Base-by-base conservation (phyloP, 1,140 invertebrate genomes). In the Lanistes nyassanus region DNA sequence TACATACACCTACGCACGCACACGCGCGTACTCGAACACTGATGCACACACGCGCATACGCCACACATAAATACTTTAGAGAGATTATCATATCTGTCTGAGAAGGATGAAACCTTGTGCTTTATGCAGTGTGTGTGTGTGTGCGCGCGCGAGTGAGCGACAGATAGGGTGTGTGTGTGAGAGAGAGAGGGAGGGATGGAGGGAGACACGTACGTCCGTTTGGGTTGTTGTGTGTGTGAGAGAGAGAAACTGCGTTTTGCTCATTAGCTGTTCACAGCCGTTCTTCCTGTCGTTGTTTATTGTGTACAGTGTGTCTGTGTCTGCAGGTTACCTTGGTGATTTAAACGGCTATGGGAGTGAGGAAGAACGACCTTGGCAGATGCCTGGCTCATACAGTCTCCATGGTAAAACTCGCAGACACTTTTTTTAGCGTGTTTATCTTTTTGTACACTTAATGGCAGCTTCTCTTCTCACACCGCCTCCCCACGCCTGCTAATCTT, bases 311-410 rank as follows among this genome's bases (percentile, higher is more conserved):
- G 6, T 11, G 11, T 36, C n/a, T 66, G 9, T 66, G 34, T 23
- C 55, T 70, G 26, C 68, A 70, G 68, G 68, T 19, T 70, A 70
- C 51, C 68, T 70, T 34, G 68, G 68, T 7, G 68, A 70, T 7
- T 31, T 70, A 1, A 70, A 70, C n/a, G 68, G 68, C 11, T 70
- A 70, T 16, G 68, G 56, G 51, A 70, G 68, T 29, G 68, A 70
- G 19, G 68, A 70, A 3, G 68, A 70, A 23, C 53, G 68, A 56
- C 29, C 19, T 31, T 70, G 68, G 68, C 31, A 29, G 9, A 36
- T 70, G 51, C 68, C 68, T 21, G 68, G 68, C 2, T 55, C 68
- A 3, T 70, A 70, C 39, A 16, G 29, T n/a, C 31, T 70, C 0
- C 68, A 70, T 42, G 29, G 68, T 70, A 19, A 70, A 53, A 36